Evolutionary conservation across 2,888 invertebrate species (phyloP).

Genomic region (Philaethria dido): DNA sequence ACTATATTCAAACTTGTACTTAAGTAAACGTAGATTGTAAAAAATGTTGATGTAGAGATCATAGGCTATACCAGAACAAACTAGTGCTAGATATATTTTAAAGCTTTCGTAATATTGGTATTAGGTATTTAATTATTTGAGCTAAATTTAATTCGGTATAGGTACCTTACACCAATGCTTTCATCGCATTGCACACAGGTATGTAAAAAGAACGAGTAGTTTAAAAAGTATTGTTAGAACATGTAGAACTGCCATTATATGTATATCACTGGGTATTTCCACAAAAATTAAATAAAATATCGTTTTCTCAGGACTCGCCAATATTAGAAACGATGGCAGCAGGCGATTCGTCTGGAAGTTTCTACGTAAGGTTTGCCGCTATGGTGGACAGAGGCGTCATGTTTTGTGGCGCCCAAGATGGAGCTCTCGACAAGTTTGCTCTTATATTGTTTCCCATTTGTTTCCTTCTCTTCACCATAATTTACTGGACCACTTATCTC

Average conservation of each 20-base stretch:
- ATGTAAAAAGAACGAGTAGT: slow-evolving; percentile 28
- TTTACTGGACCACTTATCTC: slow-evolving; percentile 86
- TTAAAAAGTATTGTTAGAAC: slow-evolving; percentile 7
- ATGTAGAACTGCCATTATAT: not conserved
- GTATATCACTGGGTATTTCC: not conserved
- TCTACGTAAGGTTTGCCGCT: slow-evolving; percentile 65
- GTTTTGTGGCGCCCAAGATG: slow-evolving; percentile 86
- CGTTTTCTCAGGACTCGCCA: slow-evolving; percentile 69
- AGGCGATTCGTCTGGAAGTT: slow-evolving; percentile 57
- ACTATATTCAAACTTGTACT: slow-evolving; percentile 17
- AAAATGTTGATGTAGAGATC: slow-evolving; percentile 14
- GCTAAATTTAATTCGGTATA: not conserved
- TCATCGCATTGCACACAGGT: slow-evolving; percentile 39
- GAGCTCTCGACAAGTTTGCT: slow-evolving; percentile 84
- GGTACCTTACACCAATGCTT: slow-evolving; percentile 41
- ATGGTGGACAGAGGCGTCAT: slow-evolving; percentile 81
- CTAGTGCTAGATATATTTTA: not conserved
- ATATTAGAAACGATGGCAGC: slow-evolving; percentile 72
- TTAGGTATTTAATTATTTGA: not conserved
- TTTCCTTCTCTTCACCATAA: slow-evolving; percentile 82
- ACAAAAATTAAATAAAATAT: slow-evolving; percentile 8
- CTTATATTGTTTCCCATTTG: slow-evolving; percentile 85
- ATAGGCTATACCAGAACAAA: slow-evolving; percentile 8
- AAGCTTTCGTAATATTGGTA: slow-evolving; percentile 17
- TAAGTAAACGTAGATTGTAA: slow-evolving; percentile 24